phyloP scores from a whole-genome alignment of 2,113 vertebrate species.

The Coryphaenoides rupestris region DNA sequence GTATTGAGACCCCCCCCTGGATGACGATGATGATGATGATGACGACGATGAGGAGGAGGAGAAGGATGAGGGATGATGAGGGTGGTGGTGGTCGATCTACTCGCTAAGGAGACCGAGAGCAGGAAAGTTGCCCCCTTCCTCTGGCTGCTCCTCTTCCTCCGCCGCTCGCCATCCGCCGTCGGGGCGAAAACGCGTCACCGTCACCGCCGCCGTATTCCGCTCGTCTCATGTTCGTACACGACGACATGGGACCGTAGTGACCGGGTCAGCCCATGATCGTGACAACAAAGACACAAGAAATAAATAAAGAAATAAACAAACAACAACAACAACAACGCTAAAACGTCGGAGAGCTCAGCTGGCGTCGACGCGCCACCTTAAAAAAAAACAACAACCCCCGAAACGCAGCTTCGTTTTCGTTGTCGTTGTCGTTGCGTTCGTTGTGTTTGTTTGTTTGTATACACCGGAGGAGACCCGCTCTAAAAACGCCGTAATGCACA shows the following conservation, averaged over 20 bases:
- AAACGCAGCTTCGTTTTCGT: too few relatives aligned
- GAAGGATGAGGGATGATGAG: too few relatives aligned
- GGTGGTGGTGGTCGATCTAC: too few relatives aligned
- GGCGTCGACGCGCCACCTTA: conserved; percentile 61
- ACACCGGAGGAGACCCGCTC: not conserved
- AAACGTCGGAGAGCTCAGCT: conserved; percentile 10
- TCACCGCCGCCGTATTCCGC: conserved; percentile 56
- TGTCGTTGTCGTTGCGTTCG: too few relatives aligned
- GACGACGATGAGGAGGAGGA: too few relatives aligned
- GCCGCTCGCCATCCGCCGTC: conserved; percentile 74
- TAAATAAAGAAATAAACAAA: conserved; percentile 11
- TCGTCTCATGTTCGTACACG: conserved; percentile 74
- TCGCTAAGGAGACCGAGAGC: too few relatives aligned
- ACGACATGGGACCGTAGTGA: conserved; percentile 24
- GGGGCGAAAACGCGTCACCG: conserved; percentile 57
- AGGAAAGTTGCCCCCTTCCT: conserved; percentile 59
- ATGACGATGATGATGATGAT: too few relatives aligned
- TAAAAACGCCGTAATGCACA: not conserved
- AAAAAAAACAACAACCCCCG: too few relatives aligned
- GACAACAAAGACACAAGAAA: conserved; percentile 1
- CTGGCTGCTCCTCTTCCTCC: too few relatives aligned
- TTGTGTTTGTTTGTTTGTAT: conserved; percentile 68
- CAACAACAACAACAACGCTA: not conserved
- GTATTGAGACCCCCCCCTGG: too few relatives aligned
- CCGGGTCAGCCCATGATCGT: conserved; percentile 32